Base-by-base conservation (phyloP, 1,140 invertebrate genomes). In the Drosophila parvula region DNA sequence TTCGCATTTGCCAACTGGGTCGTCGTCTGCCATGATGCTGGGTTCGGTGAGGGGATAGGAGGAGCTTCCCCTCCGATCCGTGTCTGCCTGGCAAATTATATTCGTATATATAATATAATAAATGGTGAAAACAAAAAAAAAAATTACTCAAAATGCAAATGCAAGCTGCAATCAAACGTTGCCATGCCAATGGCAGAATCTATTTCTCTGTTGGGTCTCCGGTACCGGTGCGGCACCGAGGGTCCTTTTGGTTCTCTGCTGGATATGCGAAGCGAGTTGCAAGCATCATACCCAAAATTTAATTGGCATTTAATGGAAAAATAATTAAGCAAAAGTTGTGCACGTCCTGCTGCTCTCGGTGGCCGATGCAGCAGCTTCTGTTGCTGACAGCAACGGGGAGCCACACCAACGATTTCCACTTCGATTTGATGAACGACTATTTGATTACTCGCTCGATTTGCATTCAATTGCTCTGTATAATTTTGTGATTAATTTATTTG, bases 271-370 rank as follows among this genome's bases (percentile, higher is more conserved):
- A 44, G 50, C 71, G 32, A 53, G 40, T 47, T 75, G 47, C 32
- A 56, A 75, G 70, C 50, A 61, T 61, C 69, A 79, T 60, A 79
- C 56, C 57, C 36, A 73, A 68, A 68, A 84, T 80, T 80, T 64
- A 83, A 83, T 80, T 84, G 81, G 41, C 67, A 79, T 77, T 84
- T 68, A 83, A 83, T 83, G 81, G 62, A 73, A 59, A 80, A 84
- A 84, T 83, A 84, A 83, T 84, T 81, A 60, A 75, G 58, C 80
- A 80, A 69, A 47, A 58, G 62, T 67, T 60, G 71, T 36, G 48
- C 47, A 50, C 41, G 30, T 47, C 28, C 41, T 34, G 38, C 10
- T 59, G 40, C 11, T 34, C 51, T 40, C 22, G 44, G 44, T 45
- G 44, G 57, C 58, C 8, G 63, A 6, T 56, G 36, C 22, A 22